Evolutionary conservation across 2,888 invertebrate species (phyloP).

Genomic region (Monoplex corrugatus): DNA sequence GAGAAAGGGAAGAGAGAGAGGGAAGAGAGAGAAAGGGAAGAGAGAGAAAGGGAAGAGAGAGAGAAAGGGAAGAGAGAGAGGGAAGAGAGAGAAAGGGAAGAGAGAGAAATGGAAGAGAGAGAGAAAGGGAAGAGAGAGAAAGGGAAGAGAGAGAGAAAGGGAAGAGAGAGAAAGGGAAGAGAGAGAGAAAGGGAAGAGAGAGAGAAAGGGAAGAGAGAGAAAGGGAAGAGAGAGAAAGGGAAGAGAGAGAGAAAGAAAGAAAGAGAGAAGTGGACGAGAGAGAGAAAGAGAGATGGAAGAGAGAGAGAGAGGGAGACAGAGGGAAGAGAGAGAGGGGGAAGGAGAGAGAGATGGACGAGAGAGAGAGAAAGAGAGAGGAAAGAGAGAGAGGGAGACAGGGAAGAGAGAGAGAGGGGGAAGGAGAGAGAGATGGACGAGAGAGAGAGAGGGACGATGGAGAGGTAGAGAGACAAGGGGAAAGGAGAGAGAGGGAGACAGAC

Average conservation of each 20-base stretch:
- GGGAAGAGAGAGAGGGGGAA: too few relatives aligned
- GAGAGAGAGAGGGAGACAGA: neutral
- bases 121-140: slow-evolving; percentile 16
- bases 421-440: neutral
- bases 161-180: slow-evolving; percentile 35
- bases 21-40: neutral
- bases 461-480: neutral
- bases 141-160: neutral
- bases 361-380: neutral
- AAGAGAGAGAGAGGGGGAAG: neutral
- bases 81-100: neutral
- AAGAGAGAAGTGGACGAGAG: neutral
- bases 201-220: neutral
- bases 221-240: neutral
- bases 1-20: neutral
- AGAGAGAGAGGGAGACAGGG: neutral
- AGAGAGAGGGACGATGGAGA: neutral
- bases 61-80: neutral
- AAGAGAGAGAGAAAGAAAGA: neutral
- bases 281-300: neutral
- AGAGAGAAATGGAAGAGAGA: too few relatives aligned
- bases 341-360: too few relatives aligned
- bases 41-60: neutral
- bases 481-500: neutral
- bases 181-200: neutral